Evolutionary conservation across 2,113 vertebrate species (phyloP).

Genomic region (Pogonocichla stellata): DNA sequence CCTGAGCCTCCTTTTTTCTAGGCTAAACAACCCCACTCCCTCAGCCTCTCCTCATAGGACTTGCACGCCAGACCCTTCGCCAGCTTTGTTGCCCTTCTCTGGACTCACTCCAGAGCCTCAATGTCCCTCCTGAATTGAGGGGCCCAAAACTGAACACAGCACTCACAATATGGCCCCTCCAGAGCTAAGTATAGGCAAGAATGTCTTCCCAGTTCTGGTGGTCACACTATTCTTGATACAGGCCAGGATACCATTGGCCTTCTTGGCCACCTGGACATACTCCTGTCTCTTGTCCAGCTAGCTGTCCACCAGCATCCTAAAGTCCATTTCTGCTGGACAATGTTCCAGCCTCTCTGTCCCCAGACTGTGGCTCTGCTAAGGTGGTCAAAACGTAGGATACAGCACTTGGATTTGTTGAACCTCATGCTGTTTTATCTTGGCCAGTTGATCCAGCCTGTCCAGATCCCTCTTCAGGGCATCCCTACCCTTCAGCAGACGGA

Average conservation of each 20-base stretch:
- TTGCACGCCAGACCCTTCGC: background rate
- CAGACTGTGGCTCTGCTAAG: no score
- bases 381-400: background rate
- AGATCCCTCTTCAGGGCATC: no score
- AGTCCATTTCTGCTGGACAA: background rate
- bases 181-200: background rate
- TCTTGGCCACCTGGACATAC: background rate
- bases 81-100: background rate
- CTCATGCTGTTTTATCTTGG: accelerated
- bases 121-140: background rate
- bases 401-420: background rate
- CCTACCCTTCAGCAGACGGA: no score
- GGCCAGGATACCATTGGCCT: background rate
- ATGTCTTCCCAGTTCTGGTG: background rate
- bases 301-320: background rate
- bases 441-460: background rate
- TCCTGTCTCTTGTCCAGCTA: background rate
- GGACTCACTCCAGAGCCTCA: background rate
- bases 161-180: accelerated
- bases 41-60: background rate
- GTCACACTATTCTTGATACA: background rate
- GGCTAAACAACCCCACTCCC: background rate
- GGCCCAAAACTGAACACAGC: background rate
- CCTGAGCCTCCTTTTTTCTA: background rate
- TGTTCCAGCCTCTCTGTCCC: background rate